Evolutionary conservation across 2,797 vertebrate genomes (phyloP), one percentile per base, ranked within the genome.

Genomic region (Peromyscus melanophrys): DNA sequence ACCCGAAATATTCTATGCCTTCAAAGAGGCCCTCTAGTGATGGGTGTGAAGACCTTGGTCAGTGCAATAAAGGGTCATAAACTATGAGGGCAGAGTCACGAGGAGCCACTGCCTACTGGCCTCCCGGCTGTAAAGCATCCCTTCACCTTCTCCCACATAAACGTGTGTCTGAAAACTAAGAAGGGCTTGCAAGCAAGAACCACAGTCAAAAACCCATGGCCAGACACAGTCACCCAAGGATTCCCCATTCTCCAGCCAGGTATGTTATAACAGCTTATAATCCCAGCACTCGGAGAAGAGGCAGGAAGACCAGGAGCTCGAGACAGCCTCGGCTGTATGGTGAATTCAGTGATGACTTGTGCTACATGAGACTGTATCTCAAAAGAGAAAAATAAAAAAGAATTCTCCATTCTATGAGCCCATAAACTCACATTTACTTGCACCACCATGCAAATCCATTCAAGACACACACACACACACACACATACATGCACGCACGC

Each of bases 401-500:
- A 59, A 34, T 46, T n/a, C 73, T 49, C 40, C 57, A n/a, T 63
- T 89, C 49, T 89, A 27, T 94, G n/a, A 92, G n/a, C 29, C 34
- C 63, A 92, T 31, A 94, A 88, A 92, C 9, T 75, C 88, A 87
- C 29, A 75, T 52, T 67, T 69, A 82, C 37, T 49, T 76, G 43
- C 6, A 85, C 34, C 61, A 49, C 37, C 73, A 76, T 16, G 75
- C 76, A 59, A 63, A 87, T 34, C 49, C 43, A 87, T 43, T 63
- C 87, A 78, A 23, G 13, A 52, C 4, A 34, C 29, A 49, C 73
- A 82, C 29, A 46, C 8, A 67, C 88, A 23, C 71, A 61, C 17
- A 52, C 59, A 3, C 21, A 55, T 14, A 12, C 82, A 37, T n/a
- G 1, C 78, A 19, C 69, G 59, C 43, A 55, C 73, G 71, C 17